Evolutionary conservation across 2,113 vertebrate genomes (phyloP), one percentile per base, ranked within the genome.

Genomic region (Oryzias javanicus): DNA sequence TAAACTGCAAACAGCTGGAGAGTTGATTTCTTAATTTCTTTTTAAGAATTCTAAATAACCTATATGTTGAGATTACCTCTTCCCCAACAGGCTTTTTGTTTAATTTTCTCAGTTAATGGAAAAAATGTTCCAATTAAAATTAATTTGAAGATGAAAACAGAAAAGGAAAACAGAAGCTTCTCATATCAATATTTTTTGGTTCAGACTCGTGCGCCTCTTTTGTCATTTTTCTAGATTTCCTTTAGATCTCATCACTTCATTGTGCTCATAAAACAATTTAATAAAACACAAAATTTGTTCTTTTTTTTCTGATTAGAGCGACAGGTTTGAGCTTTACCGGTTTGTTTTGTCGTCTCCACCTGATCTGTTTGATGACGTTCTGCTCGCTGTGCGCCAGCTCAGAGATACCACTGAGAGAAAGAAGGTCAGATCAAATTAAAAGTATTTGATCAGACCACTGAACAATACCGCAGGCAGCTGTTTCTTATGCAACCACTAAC

Each of bases 41-140:
- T 85, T 67, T 50, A 57, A 76, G 69, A 80, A 81, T 87, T 89
- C 70, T 49, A 79, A 85, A 86, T 86, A 68, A 77, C 78, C 78
- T 79, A 72, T 82, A 35, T 65, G 51, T 56, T 50, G 67, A 86
- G 79, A 81, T 78, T 81, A 85, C 74, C 84, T 80, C 86, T 83
- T 69, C 80, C 85, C 85, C 84, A 83, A 62, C 74, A 88, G 86
- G 86, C 82, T 73, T 46, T 71, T 50, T 35, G 35, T 70, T 80
- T 82, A 84, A 87, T 92, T 87, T 88, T 82, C 87, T 76, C 73
- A 87, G 87, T 91, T 90, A 90, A 87, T 82, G 75, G 82, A 69
- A 89, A 85, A 75, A 74, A 73, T 75, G 80, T 86, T 85, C 88
- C 84, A 90, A 88, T 92, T 89, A 88, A 89, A 90, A 83, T 81